Evolutionary conservation across 2,797 vertebrate species (phyloP).

Genomic region (Parotocinclus haroldoi): DNA sequence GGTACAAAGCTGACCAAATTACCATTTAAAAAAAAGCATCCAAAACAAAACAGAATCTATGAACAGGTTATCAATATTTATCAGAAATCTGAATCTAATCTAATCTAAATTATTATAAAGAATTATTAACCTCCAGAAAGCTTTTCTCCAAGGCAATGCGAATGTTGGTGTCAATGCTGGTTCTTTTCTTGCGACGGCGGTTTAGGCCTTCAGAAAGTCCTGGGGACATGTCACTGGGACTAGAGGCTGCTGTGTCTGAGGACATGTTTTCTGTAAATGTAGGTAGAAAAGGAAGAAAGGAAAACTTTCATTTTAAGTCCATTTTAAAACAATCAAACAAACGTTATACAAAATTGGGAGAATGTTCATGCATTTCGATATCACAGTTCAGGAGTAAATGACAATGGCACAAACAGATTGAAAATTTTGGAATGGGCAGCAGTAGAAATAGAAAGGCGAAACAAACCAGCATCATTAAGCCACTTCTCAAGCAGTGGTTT

Average conservation of each 20-base stretch:
- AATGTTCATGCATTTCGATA: no score
- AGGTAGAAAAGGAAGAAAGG: background rate
- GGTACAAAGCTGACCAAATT: no score
- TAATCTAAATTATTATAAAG: no score
- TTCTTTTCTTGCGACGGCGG: slow-evolving; percentile 86
- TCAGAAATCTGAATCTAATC: no score
- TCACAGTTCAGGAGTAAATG: no score
- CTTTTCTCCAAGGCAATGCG: slow-evolving; percentile 88
- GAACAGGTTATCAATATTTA: no score
- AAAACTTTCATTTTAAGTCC: no score
- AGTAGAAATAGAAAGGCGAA: background rate
- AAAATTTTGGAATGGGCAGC: background rate
- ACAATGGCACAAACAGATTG: no score
- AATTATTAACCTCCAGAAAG: slow-evolving; percentile 80
- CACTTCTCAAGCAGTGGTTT: slow-evolving; percentile 89
- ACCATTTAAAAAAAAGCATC: no score
- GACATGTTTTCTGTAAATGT: slow-evolving; percentile 75
- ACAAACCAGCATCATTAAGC: slow-evolving; percentile 83
- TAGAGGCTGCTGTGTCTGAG: slow-evolving; percentile 77
- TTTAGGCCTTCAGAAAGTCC: slow-evolving; percentile 74
- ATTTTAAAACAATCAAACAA: no score
- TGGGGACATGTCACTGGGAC: slow-evolving; percentile 76
- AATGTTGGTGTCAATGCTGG: slow-evolving; percentile 90
- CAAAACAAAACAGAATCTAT: no score
- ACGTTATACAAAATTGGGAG: no score